These are phyloP conservation scores for Cervus canadensis DNA, from an alignment of 2,113 vertebrate species.

Conservation along the genomic window DNA sequence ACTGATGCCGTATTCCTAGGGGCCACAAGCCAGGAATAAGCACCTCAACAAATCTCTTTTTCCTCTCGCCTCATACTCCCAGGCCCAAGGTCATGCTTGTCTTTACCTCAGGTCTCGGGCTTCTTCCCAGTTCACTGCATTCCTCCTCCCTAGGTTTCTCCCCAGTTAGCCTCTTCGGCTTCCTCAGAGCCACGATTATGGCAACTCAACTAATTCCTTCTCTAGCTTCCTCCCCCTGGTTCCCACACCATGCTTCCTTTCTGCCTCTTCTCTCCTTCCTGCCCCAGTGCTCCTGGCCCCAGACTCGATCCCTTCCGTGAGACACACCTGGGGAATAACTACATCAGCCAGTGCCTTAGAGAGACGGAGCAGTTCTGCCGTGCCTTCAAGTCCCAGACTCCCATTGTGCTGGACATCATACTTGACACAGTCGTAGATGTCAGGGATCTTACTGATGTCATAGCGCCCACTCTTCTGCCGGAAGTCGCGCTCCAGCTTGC, in stretches of 20 bases:
- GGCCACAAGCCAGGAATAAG: slow-evolving; percentile 50
- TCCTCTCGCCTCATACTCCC: not conserved
- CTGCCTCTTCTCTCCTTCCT: not conserved
- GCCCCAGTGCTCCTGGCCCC: not conserved
- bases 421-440: slow-evolving; percentile 98
- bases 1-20: slow-evolving; percentile 95
- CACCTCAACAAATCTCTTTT: not conserved
- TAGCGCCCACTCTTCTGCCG: slow-evolving; percentile 95
- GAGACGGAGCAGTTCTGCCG: slow-evolving; percentile 90
- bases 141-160: not conserved
- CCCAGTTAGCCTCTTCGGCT: not conserved
- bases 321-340: slow-evolving; percentile 94
- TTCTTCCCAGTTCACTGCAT: not conserved
- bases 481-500: slow-evolving; percentile 95
- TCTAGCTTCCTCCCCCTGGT: not conserved
- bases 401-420: slow-evolving; percentile 97
- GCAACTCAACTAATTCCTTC: not conserved
- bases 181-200: not conserved
- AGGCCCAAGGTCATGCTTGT: not conserved
- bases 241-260: not conserved
- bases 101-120: not conserved
- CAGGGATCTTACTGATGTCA: slow-evolving; percentile 98
- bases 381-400: slow-evolving; percentile 91
- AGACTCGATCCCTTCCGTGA: not conserved
- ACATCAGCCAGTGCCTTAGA: slow-evolving; percentile 94